Evolutionary conservation across 2,888 invertebrate species (phyloP).

Genomic region (Cheilosia scutellata): DNA sequence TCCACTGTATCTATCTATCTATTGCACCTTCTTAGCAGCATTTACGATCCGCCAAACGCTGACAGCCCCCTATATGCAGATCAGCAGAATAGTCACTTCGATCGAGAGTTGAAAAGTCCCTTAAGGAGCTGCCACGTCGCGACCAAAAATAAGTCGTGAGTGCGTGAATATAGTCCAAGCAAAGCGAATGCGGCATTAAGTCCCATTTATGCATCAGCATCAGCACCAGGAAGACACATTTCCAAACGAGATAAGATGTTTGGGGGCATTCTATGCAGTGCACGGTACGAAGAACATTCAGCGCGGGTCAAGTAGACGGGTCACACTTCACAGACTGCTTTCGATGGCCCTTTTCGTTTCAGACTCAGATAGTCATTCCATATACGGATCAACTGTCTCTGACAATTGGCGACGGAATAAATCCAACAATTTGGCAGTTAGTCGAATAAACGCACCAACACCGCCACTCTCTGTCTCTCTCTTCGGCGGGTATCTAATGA

Average conservation of each 20-base stretch:
- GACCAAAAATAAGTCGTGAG: constrained; percentile 69
- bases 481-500: constrained; percentile 25
- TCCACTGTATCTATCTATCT: constrained; percentile 32
- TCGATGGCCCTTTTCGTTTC: constrained; percentile 29
- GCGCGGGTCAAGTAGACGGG: constrained; percentile 70
- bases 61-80: constrained; percentile 70
- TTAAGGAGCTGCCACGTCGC: constrained; percentile 64
- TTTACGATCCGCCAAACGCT: constrained; percentile 34
- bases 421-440: constrained; percentile 70
- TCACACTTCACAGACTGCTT: constrained; percentile 40
- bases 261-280: constrained; percentile 7
- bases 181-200: constrained; percentile 20
- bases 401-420: constrained; percentile 69
- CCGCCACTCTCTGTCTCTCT: constrained; percentile 14
- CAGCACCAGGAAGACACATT: constrained; percentile 67
- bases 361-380: constrained; percentile 39
- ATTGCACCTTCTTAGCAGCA: constrained; percentile 30
- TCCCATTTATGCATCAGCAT: constrained; percentile 42
- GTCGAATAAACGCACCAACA: constrained; percentile 58
- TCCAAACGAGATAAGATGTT: constrained; percentile 33
- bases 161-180: constrained; percentile 68
- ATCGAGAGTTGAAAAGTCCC: constrained; percentile 35
- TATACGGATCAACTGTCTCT: constrained; percentile 58
- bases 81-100: constrained; percentile 40
- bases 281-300: constrained; percentile 27